These are phyloP conservation scores for Naja naja DNA, from an alignment of 2,113 vertebrate genomes.

Conservation along the genomic window DNA sequence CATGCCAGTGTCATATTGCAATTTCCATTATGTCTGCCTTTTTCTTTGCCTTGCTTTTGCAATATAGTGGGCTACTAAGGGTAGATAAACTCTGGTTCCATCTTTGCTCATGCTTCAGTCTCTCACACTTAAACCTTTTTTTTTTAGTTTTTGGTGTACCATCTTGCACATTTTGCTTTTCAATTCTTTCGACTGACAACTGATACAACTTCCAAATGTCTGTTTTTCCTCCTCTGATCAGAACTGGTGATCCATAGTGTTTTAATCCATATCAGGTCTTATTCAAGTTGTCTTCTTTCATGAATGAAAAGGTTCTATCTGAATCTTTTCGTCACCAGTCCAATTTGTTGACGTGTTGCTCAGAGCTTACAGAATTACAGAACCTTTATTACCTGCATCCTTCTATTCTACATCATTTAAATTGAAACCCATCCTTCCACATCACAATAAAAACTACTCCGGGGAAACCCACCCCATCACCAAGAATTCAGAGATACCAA, in stretches of 20 bases:
- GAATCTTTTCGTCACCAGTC: neutral
- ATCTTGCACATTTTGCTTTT: neutral
- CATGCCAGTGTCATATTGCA: neutral
- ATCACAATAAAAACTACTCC: neutral
- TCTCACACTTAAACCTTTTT: neutral
- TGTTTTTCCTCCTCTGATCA: no score
- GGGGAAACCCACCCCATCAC: neutral
- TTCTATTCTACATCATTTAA: neutral
- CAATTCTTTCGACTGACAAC: neutral
- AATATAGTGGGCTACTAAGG: neutral
- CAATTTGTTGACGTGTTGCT: neutral
- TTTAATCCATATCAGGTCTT: neutral
- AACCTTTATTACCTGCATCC: neutral
- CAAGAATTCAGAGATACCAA: neutral
- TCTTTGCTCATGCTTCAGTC: neutral
- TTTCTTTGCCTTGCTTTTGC: neutral
- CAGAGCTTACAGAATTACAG: neutral
- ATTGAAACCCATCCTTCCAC: neutral
- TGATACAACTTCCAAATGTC: neutral
- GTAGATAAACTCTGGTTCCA: neutral
- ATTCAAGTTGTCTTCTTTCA: neutral
- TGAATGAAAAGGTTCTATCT: neutral
- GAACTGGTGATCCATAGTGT: neutral
- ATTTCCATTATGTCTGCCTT: neutral
- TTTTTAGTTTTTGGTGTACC: neutral